These are phyloP conservation scores for Apus apus DNA, from an alignment of 2,113 vertebrate genomes.

Conservation along the genomic window DNA sequence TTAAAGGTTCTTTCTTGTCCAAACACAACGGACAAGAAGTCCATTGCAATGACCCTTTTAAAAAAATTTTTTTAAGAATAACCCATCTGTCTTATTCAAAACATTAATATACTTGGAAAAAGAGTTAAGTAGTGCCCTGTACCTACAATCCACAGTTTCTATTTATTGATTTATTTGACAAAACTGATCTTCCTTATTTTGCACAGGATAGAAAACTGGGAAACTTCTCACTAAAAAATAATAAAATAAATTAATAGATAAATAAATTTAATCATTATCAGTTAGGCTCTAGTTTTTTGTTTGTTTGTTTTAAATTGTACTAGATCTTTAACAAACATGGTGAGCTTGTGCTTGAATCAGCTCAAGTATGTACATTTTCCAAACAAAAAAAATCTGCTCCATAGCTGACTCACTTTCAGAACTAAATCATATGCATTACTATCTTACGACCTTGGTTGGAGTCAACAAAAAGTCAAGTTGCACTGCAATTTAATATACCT, in stretches of 20 bases:
- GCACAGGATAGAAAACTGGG: neutral
- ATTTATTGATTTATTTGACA: neutral
- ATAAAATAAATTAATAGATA: neutral
- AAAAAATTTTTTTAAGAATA: neutral
- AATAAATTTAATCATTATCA: neutral
- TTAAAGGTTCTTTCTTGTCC: neutral
- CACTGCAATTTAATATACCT: neutral
- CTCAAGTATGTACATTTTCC: neutral
- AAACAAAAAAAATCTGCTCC: neutral
- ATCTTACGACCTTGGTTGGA: constrained; percentile 11
- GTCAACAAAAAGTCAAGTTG: neutral
- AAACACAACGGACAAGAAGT: neutral
- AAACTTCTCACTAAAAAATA: neutral
- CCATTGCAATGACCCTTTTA: neutral
- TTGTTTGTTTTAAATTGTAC: neutral
- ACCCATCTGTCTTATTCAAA: neutral
- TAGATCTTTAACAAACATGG: neutral
- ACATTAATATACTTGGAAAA: neutral
- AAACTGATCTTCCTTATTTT: neutral
- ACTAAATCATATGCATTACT: neutral
- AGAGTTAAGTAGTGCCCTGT: neutral
- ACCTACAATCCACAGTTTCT: neutral
- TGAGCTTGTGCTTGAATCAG: neutral
- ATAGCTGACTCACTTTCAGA: neutral
- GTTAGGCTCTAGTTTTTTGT: neutral